Percentiles rank a stretch among this genome's conserved stretches.
phyloP scores from a whole-genome alignment of 2,888 invertebrate genomes.

The Euphydryas editha region DNA sequence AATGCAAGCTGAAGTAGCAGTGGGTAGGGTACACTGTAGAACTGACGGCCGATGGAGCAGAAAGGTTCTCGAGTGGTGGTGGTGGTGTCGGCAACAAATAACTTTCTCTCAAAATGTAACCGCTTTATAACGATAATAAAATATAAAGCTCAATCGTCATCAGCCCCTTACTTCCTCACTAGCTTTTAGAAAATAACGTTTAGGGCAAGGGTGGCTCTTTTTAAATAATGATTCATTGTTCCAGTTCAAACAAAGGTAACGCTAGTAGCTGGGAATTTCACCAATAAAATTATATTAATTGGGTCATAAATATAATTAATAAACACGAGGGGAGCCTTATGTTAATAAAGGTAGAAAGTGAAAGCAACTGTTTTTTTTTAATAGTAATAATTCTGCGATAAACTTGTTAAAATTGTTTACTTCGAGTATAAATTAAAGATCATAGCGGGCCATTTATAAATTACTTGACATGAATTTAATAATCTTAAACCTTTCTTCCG shows the following conservation, averaged over 20 bases:
- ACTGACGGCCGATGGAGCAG: too few species aligned
- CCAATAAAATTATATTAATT: slow-evolving; percentile 6
- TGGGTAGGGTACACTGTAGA: too few species aligned
- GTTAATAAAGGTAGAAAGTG: background rate
- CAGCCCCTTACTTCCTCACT: background rate
- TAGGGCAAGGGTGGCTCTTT: slow-evolving; percentile 17
- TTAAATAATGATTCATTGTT: slow-evolving; percentile 7
- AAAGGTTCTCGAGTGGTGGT: too few species aligned
- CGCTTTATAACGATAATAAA: too few species aligned
- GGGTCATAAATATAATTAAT: slow-evolving; percentile 9
- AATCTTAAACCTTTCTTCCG: too few species aligned
- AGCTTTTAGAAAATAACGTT: slow-evolving; percentile 5
- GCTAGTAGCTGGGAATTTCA: slow-evolving; percentile 1
- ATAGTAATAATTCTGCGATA: too few species aligned
- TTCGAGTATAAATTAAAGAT: too few species aligned
- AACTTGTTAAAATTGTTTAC: too few species aligned
- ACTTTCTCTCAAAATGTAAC: background rate
- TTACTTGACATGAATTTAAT: too few species aligned
- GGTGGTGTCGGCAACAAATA: slow-evolving; percentile 1
- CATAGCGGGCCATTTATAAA: too few species aligned
- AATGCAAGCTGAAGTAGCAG: too few species aligned
- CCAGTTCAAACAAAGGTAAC: slow-evolving; percentile 7
- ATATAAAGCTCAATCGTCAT: background rate
- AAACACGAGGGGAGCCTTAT: background rate
- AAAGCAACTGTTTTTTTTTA: too few species aligned